These are phyloP conservation scores for Ictidomys tridecemlineatus DNA, from an alignment of 2,113 vertebrate species.

Conservation along the genomic window DNA sequence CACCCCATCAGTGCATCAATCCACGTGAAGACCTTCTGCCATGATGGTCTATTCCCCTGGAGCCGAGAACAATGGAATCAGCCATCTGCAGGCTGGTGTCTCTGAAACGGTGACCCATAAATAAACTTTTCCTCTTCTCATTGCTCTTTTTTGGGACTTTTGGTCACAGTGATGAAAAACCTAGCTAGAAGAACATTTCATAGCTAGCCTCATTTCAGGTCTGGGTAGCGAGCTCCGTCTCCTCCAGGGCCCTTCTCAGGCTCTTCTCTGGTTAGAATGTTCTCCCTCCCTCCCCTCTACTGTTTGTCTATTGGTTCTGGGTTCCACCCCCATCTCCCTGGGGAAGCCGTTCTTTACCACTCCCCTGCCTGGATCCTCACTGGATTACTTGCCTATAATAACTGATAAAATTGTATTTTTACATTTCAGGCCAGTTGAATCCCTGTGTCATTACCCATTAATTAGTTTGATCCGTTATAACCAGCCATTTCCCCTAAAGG, in stretches of 20 bases:
- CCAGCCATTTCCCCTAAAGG: too few species aligned
- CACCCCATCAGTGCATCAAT: too few species aligned
- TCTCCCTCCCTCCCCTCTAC: neutral
- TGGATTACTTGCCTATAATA: neutral
- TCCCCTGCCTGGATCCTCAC: neutral
- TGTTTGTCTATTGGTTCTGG: neutral
- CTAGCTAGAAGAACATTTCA: too few species aligned
- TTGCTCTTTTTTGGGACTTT: too few species aligned
- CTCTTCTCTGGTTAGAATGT: neutral
- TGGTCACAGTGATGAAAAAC: too few species aligned
- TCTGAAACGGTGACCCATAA: too few species aligned
- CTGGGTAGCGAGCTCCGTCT: neutral
- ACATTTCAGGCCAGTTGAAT: neutral
- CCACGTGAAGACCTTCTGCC: too few species aligned
- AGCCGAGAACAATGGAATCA: too few species aligned
- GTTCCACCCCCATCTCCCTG: neutral
- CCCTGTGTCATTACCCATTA: neutral
- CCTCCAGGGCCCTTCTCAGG: neutral
- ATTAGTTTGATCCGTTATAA: slow-evolving; percentile 22
- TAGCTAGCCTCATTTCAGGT: neutral
- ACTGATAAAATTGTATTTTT: neutral
- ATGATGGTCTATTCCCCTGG: too few species aligned
- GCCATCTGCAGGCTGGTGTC: too few species aligned
- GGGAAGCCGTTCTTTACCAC: neutral
- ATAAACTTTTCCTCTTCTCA: too few species aligned